These are phyloP conservation scores for Dromococcyx pavoninus DNA, from an alignment of 2,797 vertebrate genomes.

Conservation along the genomic window DNA sequence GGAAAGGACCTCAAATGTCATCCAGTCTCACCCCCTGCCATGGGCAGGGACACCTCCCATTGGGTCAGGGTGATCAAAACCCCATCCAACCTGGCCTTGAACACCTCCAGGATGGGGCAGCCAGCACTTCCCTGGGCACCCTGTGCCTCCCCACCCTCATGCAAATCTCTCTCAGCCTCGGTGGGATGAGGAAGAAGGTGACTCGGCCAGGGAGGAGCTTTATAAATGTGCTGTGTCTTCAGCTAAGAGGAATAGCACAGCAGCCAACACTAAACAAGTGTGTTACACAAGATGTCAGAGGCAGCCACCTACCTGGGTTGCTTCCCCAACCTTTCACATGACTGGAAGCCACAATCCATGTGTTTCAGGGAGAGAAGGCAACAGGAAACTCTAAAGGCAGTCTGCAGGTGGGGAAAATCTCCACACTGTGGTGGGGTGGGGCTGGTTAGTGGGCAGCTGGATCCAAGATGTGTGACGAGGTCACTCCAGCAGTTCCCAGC, in stretches of 20 bases:
- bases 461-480: not conserved
- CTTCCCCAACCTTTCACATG: not conserved
- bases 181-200: not conserved
- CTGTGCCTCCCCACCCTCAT: too few relatives aligned
- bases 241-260: not conserved
- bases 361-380: not conserved
- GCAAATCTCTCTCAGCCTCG: not conserved
- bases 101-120: too few relatives aligned
- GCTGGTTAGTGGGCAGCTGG: not conserved
- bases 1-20: too few relatives aligned
- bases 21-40: too few relatives aligned
- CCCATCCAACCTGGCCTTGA: too few relatives aligned
- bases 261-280: fast-evolving
- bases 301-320: not conserved
- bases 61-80: too few relatives aligned
- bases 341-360: not conserved
- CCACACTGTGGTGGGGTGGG: not conserved
- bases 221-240: not conserved
- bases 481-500: not conserved
- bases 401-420: not conserved
- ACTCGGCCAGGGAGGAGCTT: not conserved
- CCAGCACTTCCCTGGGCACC: too few relatives aligned
- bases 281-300: not conserved
- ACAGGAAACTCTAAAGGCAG: not conserved
- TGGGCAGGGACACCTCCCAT: too few relatives aligned